Conservation (phyloP, 2,888 invertebrate genomes). For the Tetragonula carbonaria region DNA sequence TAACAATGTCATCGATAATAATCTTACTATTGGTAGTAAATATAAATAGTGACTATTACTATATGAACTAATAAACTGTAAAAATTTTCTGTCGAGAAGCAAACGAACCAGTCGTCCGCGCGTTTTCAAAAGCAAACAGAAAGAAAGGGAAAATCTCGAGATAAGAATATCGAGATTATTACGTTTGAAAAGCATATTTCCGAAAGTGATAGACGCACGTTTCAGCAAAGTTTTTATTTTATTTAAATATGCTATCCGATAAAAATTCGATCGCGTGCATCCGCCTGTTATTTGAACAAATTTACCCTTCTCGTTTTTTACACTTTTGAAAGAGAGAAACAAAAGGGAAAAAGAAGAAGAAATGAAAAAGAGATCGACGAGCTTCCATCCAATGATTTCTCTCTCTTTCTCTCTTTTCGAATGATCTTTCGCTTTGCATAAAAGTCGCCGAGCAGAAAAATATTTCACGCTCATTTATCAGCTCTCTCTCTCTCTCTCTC, state of each 20-base stretch:
- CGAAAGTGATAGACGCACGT: background rate
- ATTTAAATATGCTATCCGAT: background rate
- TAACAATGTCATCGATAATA: background rate
- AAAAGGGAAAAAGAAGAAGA: background rate
- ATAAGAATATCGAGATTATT: background rate
- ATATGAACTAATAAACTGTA: too few species aligned
- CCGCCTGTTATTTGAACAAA: background rate
- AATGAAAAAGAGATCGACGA: background rate
- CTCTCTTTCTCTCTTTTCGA: background rate
- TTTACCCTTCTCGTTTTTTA: background rate
- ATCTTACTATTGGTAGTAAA: too few species aligned
- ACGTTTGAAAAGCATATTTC: background rate
- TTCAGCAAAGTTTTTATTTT: background rate
- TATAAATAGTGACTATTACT: too few species aligned
- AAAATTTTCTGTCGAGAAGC: too few species aligned
- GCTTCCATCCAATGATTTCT: background rate
- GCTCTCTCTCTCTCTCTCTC: too few species aligned
- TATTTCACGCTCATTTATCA: background rate
- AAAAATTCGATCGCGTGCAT: background rate
- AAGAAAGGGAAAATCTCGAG: background rate
- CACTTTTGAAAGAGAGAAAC: background rate
- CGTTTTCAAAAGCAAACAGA: background rate
- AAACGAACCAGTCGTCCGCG: too few species aligned
- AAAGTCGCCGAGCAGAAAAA: background rate
- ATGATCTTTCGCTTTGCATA: background rate